phyloP scores from a whole-genome alignment of 1,140 invertebrate genomes.

The Holcopasites calliopsidis region DNA sequence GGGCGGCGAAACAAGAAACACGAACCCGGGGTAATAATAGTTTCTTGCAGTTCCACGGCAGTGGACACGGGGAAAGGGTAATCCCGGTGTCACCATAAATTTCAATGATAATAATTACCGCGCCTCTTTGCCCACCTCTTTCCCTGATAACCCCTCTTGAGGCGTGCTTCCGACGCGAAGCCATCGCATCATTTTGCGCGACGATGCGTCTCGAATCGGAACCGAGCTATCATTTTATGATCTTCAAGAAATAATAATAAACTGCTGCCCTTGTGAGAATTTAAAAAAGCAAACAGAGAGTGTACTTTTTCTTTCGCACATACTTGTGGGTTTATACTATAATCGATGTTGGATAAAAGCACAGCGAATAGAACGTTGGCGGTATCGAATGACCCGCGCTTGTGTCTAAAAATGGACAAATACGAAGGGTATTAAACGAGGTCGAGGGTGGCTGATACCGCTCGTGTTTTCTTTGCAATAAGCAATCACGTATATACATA shows the following conservation, averaged over 20 bases:
- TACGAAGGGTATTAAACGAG: neutral
- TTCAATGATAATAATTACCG: slow-evolving; percentile 66
- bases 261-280: no score
- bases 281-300: no score
- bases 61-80: slow-evolving; percentile 57
- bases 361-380: no score
- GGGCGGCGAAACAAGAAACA: slow-evolving; percentile 56
- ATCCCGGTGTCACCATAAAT: slow-evolving; percentile 64
- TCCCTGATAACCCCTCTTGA: slow-evolving; percentile 16
- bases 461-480: neutral
- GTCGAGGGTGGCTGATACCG: neutral
- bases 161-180: neutral
- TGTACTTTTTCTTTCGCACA: no score
- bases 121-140: slow-evolving; percentile 39
- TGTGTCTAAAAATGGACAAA: neutral
- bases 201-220: neutral
- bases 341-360: no score
- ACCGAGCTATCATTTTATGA: neutral
- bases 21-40: slow-evolving; percentile 68
- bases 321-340: no score
- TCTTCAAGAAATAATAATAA: neutral
- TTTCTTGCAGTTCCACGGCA: slow-evolving; percentile 65
- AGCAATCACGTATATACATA: neutral
- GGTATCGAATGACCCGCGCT: no score
- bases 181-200: slow-evolving; percentile 29